Conservation (phyloP, 2,888 invertebrate genomes). For the Ametastegia equiseti region DNA sequence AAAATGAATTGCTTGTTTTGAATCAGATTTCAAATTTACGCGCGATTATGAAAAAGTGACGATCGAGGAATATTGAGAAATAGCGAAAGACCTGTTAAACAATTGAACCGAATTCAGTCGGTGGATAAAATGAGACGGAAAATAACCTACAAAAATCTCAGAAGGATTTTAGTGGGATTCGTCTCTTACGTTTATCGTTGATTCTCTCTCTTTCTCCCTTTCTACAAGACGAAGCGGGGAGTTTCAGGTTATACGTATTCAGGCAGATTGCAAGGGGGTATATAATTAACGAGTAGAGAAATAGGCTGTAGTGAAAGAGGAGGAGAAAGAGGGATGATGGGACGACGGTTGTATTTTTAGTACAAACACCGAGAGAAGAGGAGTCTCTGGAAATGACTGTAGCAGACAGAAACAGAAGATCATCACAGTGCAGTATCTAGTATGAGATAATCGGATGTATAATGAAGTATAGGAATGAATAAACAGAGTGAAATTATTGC, state of each 20-base stretch:
- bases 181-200: constrained; percentile 2
- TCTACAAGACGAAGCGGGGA: too few species aligned
- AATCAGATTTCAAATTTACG: too few species aligned
- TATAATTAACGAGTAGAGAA: constrained; percentile 33
- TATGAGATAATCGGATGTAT: too few species aligned
- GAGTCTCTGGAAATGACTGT: not conserved
- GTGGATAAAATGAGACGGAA: not conserved
- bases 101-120: not conserved
- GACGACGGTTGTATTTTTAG: constrained; percentile 41
- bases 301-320: not conserved
- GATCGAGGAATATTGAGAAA: too few species aligned
- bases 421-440: too few species aligned
- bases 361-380: constrained; percentile 3
- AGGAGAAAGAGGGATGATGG: constrained; percentile 23
- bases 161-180: too few species aligned
- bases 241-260: not conserved
- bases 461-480: not conserved
- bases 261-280: constrained; percentile 7
- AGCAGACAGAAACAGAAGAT: too few species aligned
- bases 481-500: constrained; percentile 52
- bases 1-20: not conserved
- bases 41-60: too few species aligned
- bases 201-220: too few species aligned
- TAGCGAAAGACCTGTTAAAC: too few species aligned
- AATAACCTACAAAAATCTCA: not conserved